Base-by-base conservation (phyloP, 2,888 invertebrate genomes). In the Trachelus troglodyta region DNA sequence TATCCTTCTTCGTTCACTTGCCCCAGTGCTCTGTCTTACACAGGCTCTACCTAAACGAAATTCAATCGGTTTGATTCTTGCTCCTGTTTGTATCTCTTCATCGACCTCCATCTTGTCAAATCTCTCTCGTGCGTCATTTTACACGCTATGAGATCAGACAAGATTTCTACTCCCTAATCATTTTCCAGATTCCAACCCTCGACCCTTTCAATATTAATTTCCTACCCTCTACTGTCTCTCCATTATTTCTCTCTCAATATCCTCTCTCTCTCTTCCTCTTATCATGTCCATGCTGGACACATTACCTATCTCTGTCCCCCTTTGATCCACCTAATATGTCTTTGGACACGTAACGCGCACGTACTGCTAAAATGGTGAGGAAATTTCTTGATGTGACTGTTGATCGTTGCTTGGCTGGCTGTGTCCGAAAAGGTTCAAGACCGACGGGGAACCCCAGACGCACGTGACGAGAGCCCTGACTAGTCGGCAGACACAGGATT, bases 401-500 rank as follows among this genome's bases (percentile, higher is more conserved):
- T 91, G 88, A 92, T 92, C 87, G 91, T 90, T 88, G 90, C 90
- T 88, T 90, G 89, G 89, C 89, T 89, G 82, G 86, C 88, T 88
- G 87, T 90, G 89, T 87, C 88, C 88, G 86, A 86, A 88, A 91
- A 91, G 91, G 88, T 91, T 91, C 90, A 91, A 91, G 90, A 90
- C 89, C 86, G 91, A 91, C 82, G 91, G 90, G 85, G 91, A 91
- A 85, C 85, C 89, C 80, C 91, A 91, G 83, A 89, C 90, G 87
- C 86, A 85, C 86, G 86, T 90, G 84, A 86, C 88, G 86, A 89
- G 87, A 85, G 87, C 88, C 84, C 85, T 88, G 77, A 83, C 87
- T 82, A 84, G 83, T 87, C 90, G 89, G 84, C 88, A 88, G 78
- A 85, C 87, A 80, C 91, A 90, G 90, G 91, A 91, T 87, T 91